Conservation (phyloP, 2,888 invertebrate genomes). For the Poecilobothrus nobilitatus region DNA sequence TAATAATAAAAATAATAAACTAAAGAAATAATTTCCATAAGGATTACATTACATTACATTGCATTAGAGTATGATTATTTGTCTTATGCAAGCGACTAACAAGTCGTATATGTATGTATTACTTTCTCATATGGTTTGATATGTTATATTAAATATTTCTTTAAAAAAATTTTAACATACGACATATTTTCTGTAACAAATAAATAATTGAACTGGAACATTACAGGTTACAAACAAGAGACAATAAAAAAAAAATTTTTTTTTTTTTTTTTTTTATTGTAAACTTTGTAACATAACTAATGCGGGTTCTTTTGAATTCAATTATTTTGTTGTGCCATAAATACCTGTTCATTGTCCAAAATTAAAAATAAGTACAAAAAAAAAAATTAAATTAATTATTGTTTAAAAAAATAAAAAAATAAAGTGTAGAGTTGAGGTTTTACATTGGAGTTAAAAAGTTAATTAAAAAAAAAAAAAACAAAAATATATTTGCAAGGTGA, state of each 20-base stretch:
- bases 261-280: not conserved
- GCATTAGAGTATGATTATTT: too few relatives aligned
- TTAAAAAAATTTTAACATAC: too few relatives aligned
- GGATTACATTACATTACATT: not conserved
- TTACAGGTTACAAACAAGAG: not conserved
- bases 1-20: too few relatives aligned
- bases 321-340: not conserved
- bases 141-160: too few relatives aligned
- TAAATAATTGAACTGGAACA: conserved; percentile 1
- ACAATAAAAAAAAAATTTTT: not conserved
- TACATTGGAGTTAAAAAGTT: too few relatives aligned
- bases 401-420: too few relatives aligned
- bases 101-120: too few relatives aligned
- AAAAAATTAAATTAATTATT: not conserved
- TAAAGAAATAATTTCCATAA: not conserved
- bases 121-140: too few relatives aligned
- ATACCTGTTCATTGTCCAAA: not conserved
- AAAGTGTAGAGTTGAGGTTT: not conserved
- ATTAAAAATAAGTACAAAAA: too few relatives aligned
- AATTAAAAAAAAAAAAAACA: too few relatives aligned
- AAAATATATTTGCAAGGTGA: too few relatives aligned
- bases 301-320: not conserved
- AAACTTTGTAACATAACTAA: not conserved
- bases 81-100: too few relatives aligned
- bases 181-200: not conserved